Base-by-base conservation (phyloP, 2,888 invertebrate genomes). In the Nematopogon swammerdamellus region DNA sequence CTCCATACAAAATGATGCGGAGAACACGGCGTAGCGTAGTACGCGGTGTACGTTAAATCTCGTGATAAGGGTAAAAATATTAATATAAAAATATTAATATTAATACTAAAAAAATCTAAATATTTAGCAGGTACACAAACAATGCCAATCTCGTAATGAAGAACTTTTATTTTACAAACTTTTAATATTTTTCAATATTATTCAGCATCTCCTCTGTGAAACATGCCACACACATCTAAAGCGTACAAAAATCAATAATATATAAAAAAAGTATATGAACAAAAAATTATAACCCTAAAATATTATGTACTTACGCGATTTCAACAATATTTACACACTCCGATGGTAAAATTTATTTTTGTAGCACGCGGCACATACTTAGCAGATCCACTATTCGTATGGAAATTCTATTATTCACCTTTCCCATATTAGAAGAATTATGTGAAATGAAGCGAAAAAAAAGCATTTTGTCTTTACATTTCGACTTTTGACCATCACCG, bases 391-490 rank as follows among this genome's bases (percentile, higher is more conserved):
- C 11, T 51, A 45, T 45, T 25, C 29, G 16, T n/a, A 17, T 17
- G 36, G 25, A 30, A 49, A 19, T 42, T 6, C 3, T 16, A 51
- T 51, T 50, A 25, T 45, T 30, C 45, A 19, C 45, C 48, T 29
- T 42, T 61, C 79, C 77, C 79, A 77, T 76, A 76, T 79, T 79
- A 79, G 77, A 79, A 79, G 67, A 79, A 77, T 77, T 14, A 3
- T 36, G 36, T 14, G 36, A 36, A 36, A 36, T 36, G 11, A 36
- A 36, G 36, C 36, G 11, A 36, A 14, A n/a, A n/a, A n/a, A 36
- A 36, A 36, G 36, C 36, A 14, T 36, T 36, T 14, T 36, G 10
- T 25, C 4, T 36, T 36, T 36, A 36, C 4, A 6, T 14, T 36
- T 36, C 4, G 10, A 25, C n/a, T n/a, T n/a, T 36, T 36, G 3